Percentiles rank a stretch among this genome's conserved stretches.
phyloP scores from a whole-genome alignment of 92 coral and sea anemone genomes.

The Bergia sp. region DNA sequence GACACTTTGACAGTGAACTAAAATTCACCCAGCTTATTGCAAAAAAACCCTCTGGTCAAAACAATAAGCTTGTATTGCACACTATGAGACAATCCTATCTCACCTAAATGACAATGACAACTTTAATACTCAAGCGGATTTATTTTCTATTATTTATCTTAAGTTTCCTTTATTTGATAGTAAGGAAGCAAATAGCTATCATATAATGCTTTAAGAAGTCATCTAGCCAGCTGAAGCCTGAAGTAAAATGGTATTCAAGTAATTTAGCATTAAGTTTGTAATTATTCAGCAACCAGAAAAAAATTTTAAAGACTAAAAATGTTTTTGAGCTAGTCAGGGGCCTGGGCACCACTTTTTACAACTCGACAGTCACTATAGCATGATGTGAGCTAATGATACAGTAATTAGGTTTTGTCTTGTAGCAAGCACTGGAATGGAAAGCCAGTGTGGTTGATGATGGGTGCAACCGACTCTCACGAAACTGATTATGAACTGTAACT shows the following conservation, averaged over 20 bases:
- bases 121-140: slow-evolving; percentile 2
- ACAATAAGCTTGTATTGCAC: background rate
- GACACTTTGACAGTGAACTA: too few species aligned
- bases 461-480: background rate
- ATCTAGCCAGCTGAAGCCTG: background rate
- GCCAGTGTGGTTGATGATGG: background rate
- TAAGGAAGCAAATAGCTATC: background rate
- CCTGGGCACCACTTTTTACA: background rate
- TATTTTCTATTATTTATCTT: background rate
- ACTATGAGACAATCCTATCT: background rate
- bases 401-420: too few species aligned
- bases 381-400: background rate
- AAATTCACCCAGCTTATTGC: too few species aligned
- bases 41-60: too few species aligned
- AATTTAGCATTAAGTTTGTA: background rate
- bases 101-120: background rate
- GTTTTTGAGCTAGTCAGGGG: background rate
- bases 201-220: background rate
- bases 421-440: background rate
- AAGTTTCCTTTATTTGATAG: background rate
- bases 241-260: background rate
- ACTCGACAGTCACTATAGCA: background rate
- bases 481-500: background rate
- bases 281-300: background rate
- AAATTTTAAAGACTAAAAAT: background rate